Evolutionary conservation across 2,888 invertebrate species (phyloP), one percentile per base, ranked within the genome.

Genomic region (Litoditis marina): DNA sequence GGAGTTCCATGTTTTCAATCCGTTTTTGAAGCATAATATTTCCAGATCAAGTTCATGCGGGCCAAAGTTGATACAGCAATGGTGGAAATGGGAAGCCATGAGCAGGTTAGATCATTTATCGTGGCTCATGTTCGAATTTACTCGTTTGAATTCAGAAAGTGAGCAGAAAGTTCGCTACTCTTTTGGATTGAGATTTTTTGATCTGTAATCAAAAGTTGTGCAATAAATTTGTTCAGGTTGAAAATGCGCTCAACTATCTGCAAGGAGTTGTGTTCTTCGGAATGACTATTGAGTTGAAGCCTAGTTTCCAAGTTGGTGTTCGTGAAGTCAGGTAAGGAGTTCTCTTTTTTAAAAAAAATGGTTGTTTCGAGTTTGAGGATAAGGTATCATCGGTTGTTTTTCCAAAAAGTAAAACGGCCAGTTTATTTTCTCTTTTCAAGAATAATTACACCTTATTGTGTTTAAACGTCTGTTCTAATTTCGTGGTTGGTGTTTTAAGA

Each of bases 31-130:
- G n/a, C n/a, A n/a, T n/a, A n/a, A 7, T 19, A 7, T 25, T 73
- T 78, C 1, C 85, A 90, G 90, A 87, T 96, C 83, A 96, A 96
- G 86, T 98, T 96, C 86, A 86, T 98, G 85, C 94, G 94, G 87
- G 93, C 93, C 68, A 98, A 96, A 86, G 94, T 94, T 83, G 96
- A 96, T 71, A 94, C 95, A 61, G 95, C 95, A 50, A 98, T 98
- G 96, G 92, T 96, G 57, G 95, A 98, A 86, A 92, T 98, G 93
- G 94, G 95, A 8, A 94, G 94, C 85, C 89, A 90, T 16, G 89
- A 91, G 63, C 92, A 94, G 11, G 94, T 54, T 22, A 47, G 28
- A 25, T 32, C 6, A 53, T n/a, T 27, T 30, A 32, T 53, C n/a
- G 19, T n/a, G 13, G 6, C 34, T 53, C n/a, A 32, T 22, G 16